Evolutionary conservation across 1,140 invertebrate species (phyloP), one percentile per base, ranked within the genome.

Genomic region (Drosophila hydei): DNA sequence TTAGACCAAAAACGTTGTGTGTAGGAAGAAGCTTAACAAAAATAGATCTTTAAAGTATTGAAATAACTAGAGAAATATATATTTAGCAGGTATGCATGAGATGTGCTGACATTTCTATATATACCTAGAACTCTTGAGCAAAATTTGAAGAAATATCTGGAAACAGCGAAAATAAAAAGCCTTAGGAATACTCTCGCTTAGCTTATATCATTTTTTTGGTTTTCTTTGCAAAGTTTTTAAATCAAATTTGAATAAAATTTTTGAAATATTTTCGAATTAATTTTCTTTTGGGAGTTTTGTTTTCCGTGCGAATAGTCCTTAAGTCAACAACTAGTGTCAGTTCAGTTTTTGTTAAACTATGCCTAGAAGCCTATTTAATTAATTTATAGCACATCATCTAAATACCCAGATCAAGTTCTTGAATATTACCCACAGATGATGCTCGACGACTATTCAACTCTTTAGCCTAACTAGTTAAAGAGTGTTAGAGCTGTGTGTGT

Each of bases 361-460:
- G 71, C 61, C 56, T 59, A 75, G 62, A 72, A 75, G 63, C 72
- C 50, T 48, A 58, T 55, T 42, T 56, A 50, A 50, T 55, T 18
- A 56, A 72, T 67, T 59, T 51, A 45, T 61, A 52, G 65, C 58
- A 50, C 65, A 70, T 55, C 38, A 62, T 51, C 55, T 55, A 45
- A 48, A 62, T 69, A 56, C 36, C 40, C 18, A 72, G 70, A 67
- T 61, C 33, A 48, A 42, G n/a, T 65, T 64, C 40, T 36, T 36
- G 33, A 52, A 42, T 60, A 23, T 43, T 27, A 2, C 52, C 38
- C 38, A 56, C 38, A 43, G 38, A 43, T 18, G 52, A 42, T 4
- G 18, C 16, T 43, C 63, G 48, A 60, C 54, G 72, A 60, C n/a
- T 73, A 30, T 7, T 61, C 54, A 81, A 73, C 73, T 77, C 68